Evolutionary conservation across 2,888 invertebrate species (phyloP).

Genomic region (Venusia cambrica): DNA sequence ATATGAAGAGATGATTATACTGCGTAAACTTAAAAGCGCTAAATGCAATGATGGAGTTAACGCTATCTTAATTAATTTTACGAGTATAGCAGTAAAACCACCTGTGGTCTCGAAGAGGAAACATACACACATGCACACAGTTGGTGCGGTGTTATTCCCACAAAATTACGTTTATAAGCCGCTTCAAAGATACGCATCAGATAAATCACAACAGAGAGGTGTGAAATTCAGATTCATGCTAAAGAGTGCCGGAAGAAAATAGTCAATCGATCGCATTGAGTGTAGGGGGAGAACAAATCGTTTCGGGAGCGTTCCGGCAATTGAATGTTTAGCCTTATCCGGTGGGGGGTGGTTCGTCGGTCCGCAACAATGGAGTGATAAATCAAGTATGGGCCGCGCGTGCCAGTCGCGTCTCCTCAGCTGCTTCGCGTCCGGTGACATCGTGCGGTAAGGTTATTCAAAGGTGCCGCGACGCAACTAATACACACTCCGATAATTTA

Average conservation of each 20-base stretch:
- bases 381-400: conserved; percentile 78
- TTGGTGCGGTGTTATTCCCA: too few species aligned
- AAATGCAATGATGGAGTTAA: conserved; percentile 9
- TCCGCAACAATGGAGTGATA: conserved; percentile 77
- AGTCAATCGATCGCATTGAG: conserved; percentile 60
- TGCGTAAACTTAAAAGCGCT: conserved; percentile 6
- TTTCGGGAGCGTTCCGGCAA: conserved; percentile 73
- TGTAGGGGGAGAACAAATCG: conserved; percentile 65
- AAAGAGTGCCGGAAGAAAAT: conserved; percentile 50
- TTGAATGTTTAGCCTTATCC: conserved; percentile 78
- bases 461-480: conserved; percentile 69
- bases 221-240: conserved; percentile 32
- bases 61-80: conserved; percentile 9
- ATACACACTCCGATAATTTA: conserved; percentile 34
- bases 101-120: background rate
- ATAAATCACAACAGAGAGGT: conserved; percentile 16
- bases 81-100: conserved; percentile 5
- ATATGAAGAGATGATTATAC: conserved; percentile 10
- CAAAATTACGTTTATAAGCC: too few species aligned
- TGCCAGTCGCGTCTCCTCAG: conserved; percentile 52
- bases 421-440: conserved; percentile 49
- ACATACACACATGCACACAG: background rate
- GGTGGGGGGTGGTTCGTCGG: conserved; percentile 67
- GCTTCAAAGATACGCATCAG: background rate
- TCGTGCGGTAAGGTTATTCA: conserved; percentile 50